These are phyloP conservation scores for Gouania willdenowi DNA, from an alignment of 2,797 vertebrate species.

Conservation along the genomic window DNA sequence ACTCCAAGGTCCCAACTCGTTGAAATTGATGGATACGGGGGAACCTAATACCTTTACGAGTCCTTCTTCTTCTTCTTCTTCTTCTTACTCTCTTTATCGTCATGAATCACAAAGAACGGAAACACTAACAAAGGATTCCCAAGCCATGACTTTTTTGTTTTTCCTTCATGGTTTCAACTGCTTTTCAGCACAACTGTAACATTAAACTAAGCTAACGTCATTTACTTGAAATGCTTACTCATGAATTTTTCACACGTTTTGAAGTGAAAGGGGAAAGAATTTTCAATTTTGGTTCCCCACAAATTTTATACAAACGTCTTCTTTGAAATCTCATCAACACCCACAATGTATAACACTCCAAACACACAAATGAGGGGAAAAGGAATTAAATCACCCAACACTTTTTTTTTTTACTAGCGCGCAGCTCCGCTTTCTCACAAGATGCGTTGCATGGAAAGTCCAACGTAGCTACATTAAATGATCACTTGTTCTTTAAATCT, in stretches of 20 bases:
- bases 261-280: constrained; percentile 5
- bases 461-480: constrained; percentile 51
- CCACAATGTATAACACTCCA: constrained; percentile 16
- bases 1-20: constrained; percentile 77
- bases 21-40: constrained; percentile 87
- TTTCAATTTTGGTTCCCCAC: too few relatives aligned
- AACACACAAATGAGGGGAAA: constrained; percentile 12
- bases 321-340: constrained; percentile 21
- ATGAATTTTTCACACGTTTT: constrained; percentile 4
- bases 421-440: constrained; percentile 53
- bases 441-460: constrained; percentile 62
- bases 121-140: constrained; percentile 61
- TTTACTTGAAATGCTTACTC: not conserved
- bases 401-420: constrained; percentile 64
- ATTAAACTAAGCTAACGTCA: constrained; percentile 18
- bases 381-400: constrained; percentile 44
- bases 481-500: constrained; percentile 56
- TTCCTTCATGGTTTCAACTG: constrained; percentile 27
- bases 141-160: constrained; percentile 29
- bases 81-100: too few relatives aligned
- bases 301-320: too few relatives aligned
- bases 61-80: constrained; percentile 73
- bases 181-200: constrained; percentile 26
- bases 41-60: constrained; percentile 82
- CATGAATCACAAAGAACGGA: constrained; percentile 65